Evolutionary conservation across 1,140 invertebrate genomes (phyloP).

Genomic region (Ridgeia piscesae): DNA sequence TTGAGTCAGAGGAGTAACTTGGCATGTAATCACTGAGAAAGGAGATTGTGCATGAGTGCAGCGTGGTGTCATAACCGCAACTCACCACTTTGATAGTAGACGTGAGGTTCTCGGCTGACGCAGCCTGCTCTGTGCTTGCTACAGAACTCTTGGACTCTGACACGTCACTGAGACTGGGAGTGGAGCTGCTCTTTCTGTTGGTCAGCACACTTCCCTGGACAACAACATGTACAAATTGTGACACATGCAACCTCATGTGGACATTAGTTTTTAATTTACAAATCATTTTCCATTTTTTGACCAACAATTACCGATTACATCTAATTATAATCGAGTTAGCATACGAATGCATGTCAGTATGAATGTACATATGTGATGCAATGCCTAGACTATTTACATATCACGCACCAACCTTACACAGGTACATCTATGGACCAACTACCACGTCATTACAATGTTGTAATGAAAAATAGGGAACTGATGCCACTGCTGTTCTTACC

Average conservation of each 20-base stretch:
- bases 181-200: conserved; percentile 90
- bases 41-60: neutral
- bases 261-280: conserved; percentile 3
- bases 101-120: conserved; percentile 56
- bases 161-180: conserved; percentile 63
- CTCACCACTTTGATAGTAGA: conserved; percentile 35
- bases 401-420: no score
- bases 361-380: no score
- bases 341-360: no score
- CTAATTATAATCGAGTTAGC: neutral
- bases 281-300: neutral
- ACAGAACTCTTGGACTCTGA: conserved; percentile 49
- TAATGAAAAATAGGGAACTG: no score
- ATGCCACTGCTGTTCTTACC: no score
- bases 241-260: neutral
- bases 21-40: neutral
- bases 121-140: conserved; percentile 55
- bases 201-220: conserved; percentile 58
- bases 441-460: no score
- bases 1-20: no score
- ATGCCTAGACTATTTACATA: no score
- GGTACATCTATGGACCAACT: no score
- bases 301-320: neutral
- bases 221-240: neutral
- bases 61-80: neutral